phyloP scores from a whole-genome alignment of 2,113 vertebrate species.

The Hystrix brachyura region DNA sequence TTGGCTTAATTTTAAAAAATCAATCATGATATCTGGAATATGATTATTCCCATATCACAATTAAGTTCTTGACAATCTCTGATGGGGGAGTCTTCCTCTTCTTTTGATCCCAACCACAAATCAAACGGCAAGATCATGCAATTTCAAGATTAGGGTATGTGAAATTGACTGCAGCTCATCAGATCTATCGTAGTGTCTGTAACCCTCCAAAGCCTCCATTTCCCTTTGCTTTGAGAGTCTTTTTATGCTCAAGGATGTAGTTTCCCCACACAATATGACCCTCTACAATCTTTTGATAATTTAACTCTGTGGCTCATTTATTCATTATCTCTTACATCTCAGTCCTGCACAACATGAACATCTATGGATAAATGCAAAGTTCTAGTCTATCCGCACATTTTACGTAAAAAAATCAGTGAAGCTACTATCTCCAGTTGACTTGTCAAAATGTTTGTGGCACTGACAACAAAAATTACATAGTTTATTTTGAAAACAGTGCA shows the following conservation, averaged over 20 bases:
- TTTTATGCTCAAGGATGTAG: not conserved
- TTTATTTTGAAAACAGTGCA: constrained; percentile 60
- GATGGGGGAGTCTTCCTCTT: not conserved
- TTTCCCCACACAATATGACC: not conserved
- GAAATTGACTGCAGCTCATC: not conserved
- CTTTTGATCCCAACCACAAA: not conserved
- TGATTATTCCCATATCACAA: not conserved
- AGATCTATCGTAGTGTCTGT: too few relatives aligned
- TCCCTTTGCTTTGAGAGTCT: not conserved
- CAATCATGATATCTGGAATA: not conserved
- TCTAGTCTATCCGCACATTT: not conserved
- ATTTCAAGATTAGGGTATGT: not conserved
- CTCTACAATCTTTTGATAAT: not conserved
- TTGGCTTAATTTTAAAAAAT: not conserved
- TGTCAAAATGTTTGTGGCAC: constrained; percentile 65
- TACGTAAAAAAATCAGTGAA: constrained; percentile 5
- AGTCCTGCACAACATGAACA: not conserved
- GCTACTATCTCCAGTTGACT: not conserved
- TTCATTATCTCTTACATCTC: not conserved
- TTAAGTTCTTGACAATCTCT: not conserved
- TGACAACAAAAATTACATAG: constrained; percentile 38
- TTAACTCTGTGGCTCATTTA: not conserved
- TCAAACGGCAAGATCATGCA: not conserved
- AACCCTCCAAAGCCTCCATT: not conserved
- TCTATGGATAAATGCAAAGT: not conserved